Evolutionary conservation across 1,140 invertebrate genomes (phyloP).

Genomic region (Holotrichia oblita): DNA sequence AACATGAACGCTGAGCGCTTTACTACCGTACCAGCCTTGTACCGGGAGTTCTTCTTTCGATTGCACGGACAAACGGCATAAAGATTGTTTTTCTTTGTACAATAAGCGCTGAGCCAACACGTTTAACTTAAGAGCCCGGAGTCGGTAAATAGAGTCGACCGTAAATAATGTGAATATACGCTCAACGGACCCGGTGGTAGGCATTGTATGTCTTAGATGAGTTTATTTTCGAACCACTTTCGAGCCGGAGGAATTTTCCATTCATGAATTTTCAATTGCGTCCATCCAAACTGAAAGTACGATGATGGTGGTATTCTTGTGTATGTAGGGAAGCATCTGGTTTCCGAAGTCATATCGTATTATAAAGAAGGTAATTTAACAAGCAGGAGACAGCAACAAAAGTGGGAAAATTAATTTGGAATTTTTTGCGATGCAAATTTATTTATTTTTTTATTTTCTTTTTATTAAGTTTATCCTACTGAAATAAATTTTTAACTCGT

Average conservation of each 20-base stretch:
- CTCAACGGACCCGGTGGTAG: background rate
- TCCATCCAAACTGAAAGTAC: too few species aligned
- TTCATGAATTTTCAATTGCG: background rate
- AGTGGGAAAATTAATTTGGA: too few species aligned
- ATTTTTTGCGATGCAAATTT: too few species aligned
- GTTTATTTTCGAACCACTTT: constrained; percentile 13
- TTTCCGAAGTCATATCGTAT: too few species aligned
- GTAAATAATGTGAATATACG: background rate
- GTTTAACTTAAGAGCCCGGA: background rate
- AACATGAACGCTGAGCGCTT: background rate
- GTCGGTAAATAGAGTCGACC: constrained; percentile 11
- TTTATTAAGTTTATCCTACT: too few species aligned
- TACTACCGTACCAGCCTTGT: background rate
- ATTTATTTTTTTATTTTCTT: too few species aligned
- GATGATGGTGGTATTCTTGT: too few species aligned
- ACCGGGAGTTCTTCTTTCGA: constrained; percentile 10
- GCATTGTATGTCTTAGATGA: constrained; percentile 3
- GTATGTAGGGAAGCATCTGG: too few species aligned
- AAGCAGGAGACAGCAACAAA: too few species aligned
- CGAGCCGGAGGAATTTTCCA: background rate
- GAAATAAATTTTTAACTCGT: too few species aligned
- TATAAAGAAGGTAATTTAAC: too few species aligned
- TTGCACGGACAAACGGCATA: constrained; percentile 10
- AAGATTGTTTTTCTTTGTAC: constrained; percentile 13
- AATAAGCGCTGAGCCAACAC: constrained; percentile 5